These are phyloP conservation scores for Nylanderia fulva DNA, from an alignment of 1,140 invertebrate genomes.

Conservation along the genomic window DNA sequence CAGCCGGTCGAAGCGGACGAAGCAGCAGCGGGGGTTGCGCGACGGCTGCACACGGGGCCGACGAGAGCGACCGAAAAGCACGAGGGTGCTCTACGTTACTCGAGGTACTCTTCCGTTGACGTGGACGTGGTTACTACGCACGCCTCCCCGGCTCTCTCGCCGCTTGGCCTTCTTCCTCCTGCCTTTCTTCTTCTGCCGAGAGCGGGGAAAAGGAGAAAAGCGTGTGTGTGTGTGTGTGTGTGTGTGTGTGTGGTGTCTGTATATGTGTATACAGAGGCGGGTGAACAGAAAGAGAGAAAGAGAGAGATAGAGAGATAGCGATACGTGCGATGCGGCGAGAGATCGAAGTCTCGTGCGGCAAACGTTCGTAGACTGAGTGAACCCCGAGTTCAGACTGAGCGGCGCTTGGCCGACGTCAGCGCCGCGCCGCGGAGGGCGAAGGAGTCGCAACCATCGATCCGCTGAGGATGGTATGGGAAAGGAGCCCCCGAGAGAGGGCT, in stretches of 20 bases:
- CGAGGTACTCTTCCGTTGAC: conserved; percentile 33
- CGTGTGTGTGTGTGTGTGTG: too few relatives aligned
- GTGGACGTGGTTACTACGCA: conserved; percentile 60
- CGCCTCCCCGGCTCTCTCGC: conserved; percentile 53
- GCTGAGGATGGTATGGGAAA: conserved; percentile 71
- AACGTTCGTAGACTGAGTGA: conserved; percentile 85
- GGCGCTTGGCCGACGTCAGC: conserved; percentile 79
- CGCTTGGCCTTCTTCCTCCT: conserved; percentile 44
- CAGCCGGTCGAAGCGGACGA: conserved; percentile 62
- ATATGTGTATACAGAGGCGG: too few relatives aligned
- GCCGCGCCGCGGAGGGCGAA: conserved; percentile 72
- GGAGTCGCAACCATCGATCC: conserved; percentile 80
- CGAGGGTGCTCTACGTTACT: too few relatives aligned
- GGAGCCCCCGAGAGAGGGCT: conserved; percentile 30
- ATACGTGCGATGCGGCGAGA: conserved; percentile 66
- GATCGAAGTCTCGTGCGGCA: conserved; percentile 84
- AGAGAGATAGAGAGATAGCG: conserved; percentile 52
- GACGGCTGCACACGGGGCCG: conserved; percentile 39
- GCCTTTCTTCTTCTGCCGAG: conserved; percentile 4
- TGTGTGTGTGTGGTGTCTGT: too few relatives aligned
- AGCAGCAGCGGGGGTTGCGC: conserved; percentile 43
- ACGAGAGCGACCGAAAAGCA: conserved; percentile 39
- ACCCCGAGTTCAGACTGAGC: conserved; percentile 84
- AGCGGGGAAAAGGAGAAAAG: conserved; percentile 37
- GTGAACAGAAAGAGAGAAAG: conserved; percentile 38